A percentile compares a stretch with the other conserved stretches of the same genome.
phyloP scores from a whole-genome alignment of 2,113 vertebrate genomes.

The Pelusios castaneus region DNA sequence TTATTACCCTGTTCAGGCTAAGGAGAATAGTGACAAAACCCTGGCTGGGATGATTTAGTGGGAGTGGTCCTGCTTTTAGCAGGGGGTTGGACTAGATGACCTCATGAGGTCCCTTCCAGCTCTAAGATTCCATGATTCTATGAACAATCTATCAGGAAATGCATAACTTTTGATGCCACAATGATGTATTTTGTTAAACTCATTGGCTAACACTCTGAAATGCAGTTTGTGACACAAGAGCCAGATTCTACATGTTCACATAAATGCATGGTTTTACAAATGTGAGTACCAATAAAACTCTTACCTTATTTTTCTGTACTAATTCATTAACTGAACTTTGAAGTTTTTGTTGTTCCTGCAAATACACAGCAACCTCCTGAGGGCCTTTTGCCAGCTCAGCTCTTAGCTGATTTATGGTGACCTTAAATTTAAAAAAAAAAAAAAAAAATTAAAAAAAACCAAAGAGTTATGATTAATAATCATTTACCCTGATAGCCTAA shows the following conservation, averaged over 20 bases:
- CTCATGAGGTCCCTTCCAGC: no score
- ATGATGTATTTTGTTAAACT: background rate
- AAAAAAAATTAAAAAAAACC: conserved; percentile 25
- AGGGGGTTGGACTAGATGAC: no score
- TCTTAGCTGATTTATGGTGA: conserved; percentile 88
- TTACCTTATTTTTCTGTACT: conserved; percentile 91
- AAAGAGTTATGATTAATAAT: conserved; percentile 4
- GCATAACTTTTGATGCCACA: background rate
- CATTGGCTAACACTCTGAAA: background rate
- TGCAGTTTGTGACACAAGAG: background rate
- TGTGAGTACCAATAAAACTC: conserved; percentile 12
- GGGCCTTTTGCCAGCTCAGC: conserved; percentile 94
- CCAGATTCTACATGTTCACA: background rate
- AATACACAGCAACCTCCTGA: conserved; percentile 93
- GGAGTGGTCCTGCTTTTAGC: no score
- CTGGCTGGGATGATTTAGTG: no score
- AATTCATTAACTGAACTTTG: conserved; percentile 86
- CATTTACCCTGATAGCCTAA: background rate
- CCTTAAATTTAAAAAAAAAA: conserved; percentile 72
- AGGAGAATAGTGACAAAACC: background rate
- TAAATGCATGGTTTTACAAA: background rate
- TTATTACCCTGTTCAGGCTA: background rate
- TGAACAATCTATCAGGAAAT: background rate
- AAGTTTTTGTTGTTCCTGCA: conserved; percentile 91
- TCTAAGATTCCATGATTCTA: no score